Percentiles rank a stretch among this genome's conserved stretches.
phyloP scores from a whole-genome alignment of 2,797 vertebrate genomes.

The Pteronotus mesoamericanus region DNA sequence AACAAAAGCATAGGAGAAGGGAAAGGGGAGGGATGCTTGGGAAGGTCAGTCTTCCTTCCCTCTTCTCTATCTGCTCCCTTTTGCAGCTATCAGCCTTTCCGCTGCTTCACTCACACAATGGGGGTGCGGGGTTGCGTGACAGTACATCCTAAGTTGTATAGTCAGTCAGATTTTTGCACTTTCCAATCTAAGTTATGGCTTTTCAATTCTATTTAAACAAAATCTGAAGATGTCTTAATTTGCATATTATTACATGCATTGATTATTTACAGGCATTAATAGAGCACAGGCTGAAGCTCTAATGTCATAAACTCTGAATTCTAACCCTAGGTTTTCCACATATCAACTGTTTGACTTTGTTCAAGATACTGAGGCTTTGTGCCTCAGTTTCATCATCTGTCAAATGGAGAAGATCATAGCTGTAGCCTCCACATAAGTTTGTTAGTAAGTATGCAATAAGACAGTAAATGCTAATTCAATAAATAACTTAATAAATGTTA shows the following conservation, averaged over 20 bases:
- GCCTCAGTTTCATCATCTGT: background rate
- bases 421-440: background rate
- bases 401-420: background rate
- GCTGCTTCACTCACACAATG: background rate
- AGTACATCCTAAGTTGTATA: background rate
- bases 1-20: background rate
- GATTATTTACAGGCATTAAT: background rate
- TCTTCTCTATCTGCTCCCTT: background rate
- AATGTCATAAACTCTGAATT: background rate
- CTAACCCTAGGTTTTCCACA: background rate
- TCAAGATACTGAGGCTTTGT: background rate
- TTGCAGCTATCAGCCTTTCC: background rate
- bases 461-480: background rate
- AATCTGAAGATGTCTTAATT: background rate
- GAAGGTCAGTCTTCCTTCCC: background rate
- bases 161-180: background rate
- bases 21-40: background rate
- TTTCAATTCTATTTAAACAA: background rate
- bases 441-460: background rate
- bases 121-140: rapidly evolving
- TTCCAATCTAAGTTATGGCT: background rate
- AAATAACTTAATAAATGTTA: background rate
- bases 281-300: background rate
- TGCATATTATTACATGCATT: too few species aligned
- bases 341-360: background rate